These are phyloP conservation scores for Heliconius sara DNA, from an alignment of 2,888 invertebrate species.

Conservation along the genomic window DNA sequence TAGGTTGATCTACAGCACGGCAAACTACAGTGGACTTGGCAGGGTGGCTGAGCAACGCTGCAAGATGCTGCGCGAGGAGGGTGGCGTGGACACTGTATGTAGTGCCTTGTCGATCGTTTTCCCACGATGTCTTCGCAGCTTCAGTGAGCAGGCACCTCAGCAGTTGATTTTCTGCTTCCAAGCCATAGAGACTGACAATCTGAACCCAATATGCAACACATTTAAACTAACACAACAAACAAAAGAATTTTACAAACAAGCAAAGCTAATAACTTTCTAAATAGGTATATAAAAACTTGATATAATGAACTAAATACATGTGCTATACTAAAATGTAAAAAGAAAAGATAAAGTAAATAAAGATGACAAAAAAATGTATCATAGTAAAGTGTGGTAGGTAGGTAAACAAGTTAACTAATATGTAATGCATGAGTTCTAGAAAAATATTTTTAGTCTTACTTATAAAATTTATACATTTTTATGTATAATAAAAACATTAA, in stretches of 20 bases:
- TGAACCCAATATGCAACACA: slow-evolving; percentile 70
- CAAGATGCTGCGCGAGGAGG: slow-evolving; percentile 80
- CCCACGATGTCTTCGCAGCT: slow-evolving; percentile 90
- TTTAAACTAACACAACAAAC: slow-evolving; percentile 32
- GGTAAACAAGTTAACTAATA: too few relatives aligned
- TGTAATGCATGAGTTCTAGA: too few relatives aligned
- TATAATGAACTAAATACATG: not conserved
- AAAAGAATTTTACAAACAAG: slow-evolving; percentile 3
- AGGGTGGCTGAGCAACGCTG: slow-evolving; percentile 91
- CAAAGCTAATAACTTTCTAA: not conserved
- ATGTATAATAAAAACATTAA: not conserved
- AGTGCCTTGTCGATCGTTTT: slow-evolving; percentile 85
- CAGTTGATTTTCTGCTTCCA: slow-evolving; percentile 98
- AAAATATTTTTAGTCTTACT: too few relatives aligned
- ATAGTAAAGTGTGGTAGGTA: too few relatives aligned
- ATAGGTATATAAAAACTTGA: not conserved
- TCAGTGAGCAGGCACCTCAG: slow-evolving; percentile 94
- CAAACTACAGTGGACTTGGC: slow-evolving; percentile 94
- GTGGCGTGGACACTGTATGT: slow-evolving; percentile 90
- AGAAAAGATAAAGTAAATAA: too few relatives aligned
- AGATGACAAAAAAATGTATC: too few relatives aligned
- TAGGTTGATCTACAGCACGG: slow-evolving; percentile 93
- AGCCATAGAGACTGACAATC: slow-evolving; percentile 95
- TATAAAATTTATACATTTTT: too few relatives aligned
- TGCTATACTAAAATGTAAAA: not conserved